phyloP scores from a whole-genome alignment of 2,797 vertebrate genomes.

The Poecile montanus region DNA sequence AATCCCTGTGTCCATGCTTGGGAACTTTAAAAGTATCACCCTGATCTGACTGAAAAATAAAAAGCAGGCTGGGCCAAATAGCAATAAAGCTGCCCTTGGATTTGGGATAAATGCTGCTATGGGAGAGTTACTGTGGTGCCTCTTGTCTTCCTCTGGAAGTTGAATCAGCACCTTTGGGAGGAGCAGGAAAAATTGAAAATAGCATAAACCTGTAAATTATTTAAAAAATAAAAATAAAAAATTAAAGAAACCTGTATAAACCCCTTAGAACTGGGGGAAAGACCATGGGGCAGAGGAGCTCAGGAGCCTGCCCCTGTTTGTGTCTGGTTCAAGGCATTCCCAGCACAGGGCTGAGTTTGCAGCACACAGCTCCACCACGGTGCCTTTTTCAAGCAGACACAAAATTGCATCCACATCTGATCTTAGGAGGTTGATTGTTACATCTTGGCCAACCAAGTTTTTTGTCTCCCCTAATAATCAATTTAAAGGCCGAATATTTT shows the following conservation, averaged over 20 bases:
- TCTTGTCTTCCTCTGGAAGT: not conserved
- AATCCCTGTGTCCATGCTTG: not conserved
- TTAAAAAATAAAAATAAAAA: too few species aligned
- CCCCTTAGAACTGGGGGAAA: not conserved
- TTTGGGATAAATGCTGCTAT: not conserved
- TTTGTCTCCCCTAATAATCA: not conserved
- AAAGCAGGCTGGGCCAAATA: not conserved
- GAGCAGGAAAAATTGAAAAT: not conserved
- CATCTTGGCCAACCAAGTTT: not conserved
- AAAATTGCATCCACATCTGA: not conserved
- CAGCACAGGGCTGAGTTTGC: not conserved
- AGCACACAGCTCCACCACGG: fast-evolving
- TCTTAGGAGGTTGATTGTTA: not conserved
- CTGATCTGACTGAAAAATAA: not conserved
- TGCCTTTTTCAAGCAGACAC: not conserved
- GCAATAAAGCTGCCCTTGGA: not conserved
- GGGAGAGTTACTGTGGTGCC: not conserved
- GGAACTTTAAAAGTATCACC: not conserved
- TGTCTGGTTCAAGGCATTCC: not conserved
- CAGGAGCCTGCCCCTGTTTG: fast-evolving
- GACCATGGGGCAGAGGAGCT: fast-evolving
- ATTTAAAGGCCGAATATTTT: not conserved
- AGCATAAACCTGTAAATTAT: not conserved
- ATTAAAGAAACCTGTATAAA: not conserved
- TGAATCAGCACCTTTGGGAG: not conserved